A percentile compares a stretch with the other conserved stretches of the same genome.
Evolutionary conservation across 2,113 vertebrate species (phyloP).

Genomic region (Tonatia bakeri): DNA sequence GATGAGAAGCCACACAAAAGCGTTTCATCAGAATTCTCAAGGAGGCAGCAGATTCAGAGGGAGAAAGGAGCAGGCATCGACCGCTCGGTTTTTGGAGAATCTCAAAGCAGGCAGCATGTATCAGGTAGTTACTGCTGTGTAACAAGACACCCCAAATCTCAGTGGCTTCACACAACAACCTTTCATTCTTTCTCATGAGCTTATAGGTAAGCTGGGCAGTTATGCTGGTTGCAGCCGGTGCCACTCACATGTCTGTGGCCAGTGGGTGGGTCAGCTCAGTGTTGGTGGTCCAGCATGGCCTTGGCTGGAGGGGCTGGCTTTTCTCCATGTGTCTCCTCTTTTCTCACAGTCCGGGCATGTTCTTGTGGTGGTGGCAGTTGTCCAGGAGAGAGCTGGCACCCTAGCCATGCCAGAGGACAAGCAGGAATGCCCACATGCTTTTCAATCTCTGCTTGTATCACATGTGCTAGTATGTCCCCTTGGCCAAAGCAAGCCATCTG

Average conservation of each 20-base stretch:
- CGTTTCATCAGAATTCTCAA: not conserved
- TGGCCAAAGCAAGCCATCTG: not conserved
- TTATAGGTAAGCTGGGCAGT: not conserved
- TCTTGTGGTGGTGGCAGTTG: not conserved
- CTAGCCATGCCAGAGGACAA: too few relatives aligned
- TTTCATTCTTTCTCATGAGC: not conserved
- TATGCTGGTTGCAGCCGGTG: not conserved
- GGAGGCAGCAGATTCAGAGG: not conserved
- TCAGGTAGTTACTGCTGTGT: not conserved
- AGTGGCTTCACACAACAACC: not conserved
- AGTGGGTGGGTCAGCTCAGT: fast-evolving
- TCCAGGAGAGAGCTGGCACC: not conserved
- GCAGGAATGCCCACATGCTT: not conserved
- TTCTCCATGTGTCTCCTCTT: fast-evolving
- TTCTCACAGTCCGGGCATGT: not conserved
- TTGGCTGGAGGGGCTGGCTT: not conserved
- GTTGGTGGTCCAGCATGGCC: not conserved
- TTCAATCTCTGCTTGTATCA: not conserved
- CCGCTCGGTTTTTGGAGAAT: not conserved
- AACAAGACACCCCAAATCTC: not conserved
- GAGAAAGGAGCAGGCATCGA: not conserved
- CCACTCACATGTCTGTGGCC: not conserved
- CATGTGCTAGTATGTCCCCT: not conserved
- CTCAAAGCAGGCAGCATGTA: not conserved
- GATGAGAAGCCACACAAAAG: not conserved